Evolutionary conservation across 2,113 vertebrate genomes (phyloP).

Genomic region (Rynchops niger): DNA sequence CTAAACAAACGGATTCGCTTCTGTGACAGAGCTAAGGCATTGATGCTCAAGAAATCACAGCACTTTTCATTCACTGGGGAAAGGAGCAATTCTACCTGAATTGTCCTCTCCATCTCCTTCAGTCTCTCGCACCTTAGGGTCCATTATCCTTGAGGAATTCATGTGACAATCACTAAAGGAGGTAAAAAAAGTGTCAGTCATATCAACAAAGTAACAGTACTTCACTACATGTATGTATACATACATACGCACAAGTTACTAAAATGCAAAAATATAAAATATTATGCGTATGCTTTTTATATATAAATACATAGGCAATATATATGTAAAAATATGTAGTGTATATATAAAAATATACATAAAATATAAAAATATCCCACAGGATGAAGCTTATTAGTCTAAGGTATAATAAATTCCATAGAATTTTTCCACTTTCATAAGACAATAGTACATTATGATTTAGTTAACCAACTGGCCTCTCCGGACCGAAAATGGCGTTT

Average conservation of each 20-base stretch:
- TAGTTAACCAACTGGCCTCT: background rate
- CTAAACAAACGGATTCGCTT: background rate
- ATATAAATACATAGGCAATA: background rate
- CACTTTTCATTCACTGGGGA: background rate
- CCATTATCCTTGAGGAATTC: slow-evolving; percentile 77
- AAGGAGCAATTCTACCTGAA: slow-evolving; percentile 75
- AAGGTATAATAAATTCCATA: background rate
- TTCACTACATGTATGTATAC: background rate
- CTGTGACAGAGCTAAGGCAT: background rate
- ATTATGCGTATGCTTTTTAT: background rate
- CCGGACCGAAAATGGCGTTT: background rate
- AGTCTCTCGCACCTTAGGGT: slow-evolving; percentile 78
- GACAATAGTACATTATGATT: background rate
- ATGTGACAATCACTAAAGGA: slow-evolving; percentile 65
- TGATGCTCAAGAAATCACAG: background rate
- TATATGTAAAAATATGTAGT: background rate
- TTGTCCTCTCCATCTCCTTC: slow-evolving; percentile 82
- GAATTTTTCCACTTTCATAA: background rate
- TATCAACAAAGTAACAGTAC: background rate
- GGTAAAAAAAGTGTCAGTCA: background rate
- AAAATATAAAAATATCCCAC: background rate
- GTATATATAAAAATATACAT: background rate
- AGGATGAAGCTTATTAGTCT: background rate
- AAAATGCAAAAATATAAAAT: background rate
- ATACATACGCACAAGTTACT: background rate